Conservation (phyloP, 1,140 invertebrate species). For the Zaprionus gabonicus region DNA sequence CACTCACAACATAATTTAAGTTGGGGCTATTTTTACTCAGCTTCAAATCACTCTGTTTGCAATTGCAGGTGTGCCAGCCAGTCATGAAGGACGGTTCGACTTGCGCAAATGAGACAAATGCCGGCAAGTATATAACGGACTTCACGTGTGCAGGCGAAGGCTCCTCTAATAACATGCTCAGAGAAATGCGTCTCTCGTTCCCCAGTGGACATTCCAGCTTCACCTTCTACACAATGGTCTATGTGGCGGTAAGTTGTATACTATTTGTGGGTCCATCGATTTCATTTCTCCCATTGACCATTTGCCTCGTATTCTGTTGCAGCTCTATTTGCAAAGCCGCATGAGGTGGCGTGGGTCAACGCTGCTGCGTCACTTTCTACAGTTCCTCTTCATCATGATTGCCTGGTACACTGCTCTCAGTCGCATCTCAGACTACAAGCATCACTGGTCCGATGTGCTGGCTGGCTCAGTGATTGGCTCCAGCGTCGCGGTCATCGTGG, state of each 20-base stretch:
- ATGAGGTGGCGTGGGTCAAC: slow-evolving; percentile 91
- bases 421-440: slow-evolving; percentile 97
- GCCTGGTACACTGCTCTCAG: slow-evolving; percentile 93
- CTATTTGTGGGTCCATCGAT: slow-evolving; percentile 68
- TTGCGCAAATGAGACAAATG: slow-evolving; percentile 86
- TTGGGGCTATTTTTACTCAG: slow-evolving; percentile 26
- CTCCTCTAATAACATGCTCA: slow-evolving; percentile 87
- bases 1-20: background rate
- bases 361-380: slow-evolving; percentile 90
- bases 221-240: slow-evolving; percentile 92
- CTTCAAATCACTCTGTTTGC: slow-evolving; percentile 13
- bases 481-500: slow-evolving; percentile 86
- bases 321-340: slow-evolving; percentile 94
- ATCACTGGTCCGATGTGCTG: slow-evolving; percentile 92
- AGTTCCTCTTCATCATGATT: slow-evolving; percentile 89
- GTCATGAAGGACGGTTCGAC: slow-evolving; percentile 85
- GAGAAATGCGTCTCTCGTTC: slow-evolving; percentile 92
- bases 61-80: slow-evolving; percentile 88
- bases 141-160: slow-evolving; percentile 87
- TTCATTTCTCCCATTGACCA: slow-evolving; percentile 4
- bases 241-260: slow-evolving; percentile 89
- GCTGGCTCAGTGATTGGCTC: slow-evolving; percentile 86
- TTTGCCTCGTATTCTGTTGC: slow-evolving; percentile 42
- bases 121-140: slow-evolving; percentile 87
- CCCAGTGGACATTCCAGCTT: slow-evolving; percentile 93